phyloP scores from a whole-genome alignment of 2,113 vertebrate genomes.

The Trematomus loennbergii region DNA sequence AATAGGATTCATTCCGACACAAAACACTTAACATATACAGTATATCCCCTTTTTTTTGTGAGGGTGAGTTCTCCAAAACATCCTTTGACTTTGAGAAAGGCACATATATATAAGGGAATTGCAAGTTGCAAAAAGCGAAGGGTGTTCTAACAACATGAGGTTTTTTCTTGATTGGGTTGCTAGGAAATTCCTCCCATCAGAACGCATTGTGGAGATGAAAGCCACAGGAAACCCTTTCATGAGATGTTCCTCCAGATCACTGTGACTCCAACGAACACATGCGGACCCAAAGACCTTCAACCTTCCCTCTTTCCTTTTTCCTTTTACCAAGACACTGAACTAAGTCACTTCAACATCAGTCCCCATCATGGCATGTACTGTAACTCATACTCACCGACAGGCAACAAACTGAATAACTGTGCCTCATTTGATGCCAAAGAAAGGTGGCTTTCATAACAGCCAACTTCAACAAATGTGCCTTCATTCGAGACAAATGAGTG shows the following conservation, averaged over 20 bases:
- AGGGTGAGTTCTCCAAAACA: slow-evolving; percentile 26
- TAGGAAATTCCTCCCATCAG: slow-evolving; percentile 46
- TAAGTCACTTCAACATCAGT: slow-evolving; percentile 10
- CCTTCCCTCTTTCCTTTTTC: neutral
- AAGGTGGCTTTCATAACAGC: slow-evolving; percentile 18
- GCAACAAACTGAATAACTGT: neutral
- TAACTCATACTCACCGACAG: slow-evolving; percentile 7
- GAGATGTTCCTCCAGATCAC: slow-evolving; percentile 30
- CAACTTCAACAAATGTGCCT: slow-evolving; percentile 14
- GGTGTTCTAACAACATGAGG: slow-evolving; percentile 16
- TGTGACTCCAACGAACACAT: slow-evolving; percentile 35
- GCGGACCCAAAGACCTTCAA: slow-evolving; percentile 27
- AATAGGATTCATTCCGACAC: slow-evolving; percentile 19
- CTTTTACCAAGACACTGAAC: slow-evolving; percentile 1
- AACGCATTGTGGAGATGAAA: slow-evolving; percentile 52
- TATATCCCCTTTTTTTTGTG: slow-evolving; percentile 30
- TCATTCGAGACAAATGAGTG: slow-evolving; percentile 17
- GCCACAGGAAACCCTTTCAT: slow-evolving; percentile 52
- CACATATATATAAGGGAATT: slow-evolving; percentile 1
- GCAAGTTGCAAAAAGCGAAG: slow-evolving; percentile 4
- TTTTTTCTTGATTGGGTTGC: neutral
- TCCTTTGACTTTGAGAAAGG: slow-evolving; percentile 18
- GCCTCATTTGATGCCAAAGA: slow-evolving; percentile 9
- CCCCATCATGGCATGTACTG: neutral
- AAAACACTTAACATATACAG: neutral